phyloP scores from a whole-genome alignment of 1,140 invertebrate species.

The Linepithema humile region DNA sequence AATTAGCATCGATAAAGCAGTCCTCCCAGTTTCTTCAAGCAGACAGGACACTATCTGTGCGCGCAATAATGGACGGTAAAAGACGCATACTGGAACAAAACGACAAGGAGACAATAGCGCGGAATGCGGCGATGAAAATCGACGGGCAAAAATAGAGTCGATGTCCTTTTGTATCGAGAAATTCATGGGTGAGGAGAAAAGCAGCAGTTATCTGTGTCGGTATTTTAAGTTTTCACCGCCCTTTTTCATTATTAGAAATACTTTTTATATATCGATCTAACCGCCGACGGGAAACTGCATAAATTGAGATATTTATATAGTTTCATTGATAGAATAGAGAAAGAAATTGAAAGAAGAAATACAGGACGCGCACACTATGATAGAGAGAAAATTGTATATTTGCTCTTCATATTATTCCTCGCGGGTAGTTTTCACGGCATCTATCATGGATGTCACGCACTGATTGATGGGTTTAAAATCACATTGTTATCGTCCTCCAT shows the following conservation, averaged over 20 bases:
- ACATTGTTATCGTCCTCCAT: conserved; percentile 27
- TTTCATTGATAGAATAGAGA: neutral
- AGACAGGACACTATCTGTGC: conserved; percentile 5
- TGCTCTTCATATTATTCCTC: neutral
- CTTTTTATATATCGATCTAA: neutral
- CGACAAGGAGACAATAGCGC: conserved; percentile 35
- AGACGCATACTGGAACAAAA: conserved; percentile 38
- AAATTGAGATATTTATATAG: neutral
- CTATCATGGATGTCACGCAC: conserved; percentile 7
- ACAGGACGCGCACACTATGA: neutral
- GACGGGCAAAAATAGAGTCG: conserved; percentile 22
- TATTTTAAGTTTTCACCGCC: neutral
- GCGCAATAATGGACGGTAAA: conserved; percentile 31
- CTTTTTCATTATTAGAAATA: neutral
- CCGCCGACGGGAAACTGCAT: neutral
- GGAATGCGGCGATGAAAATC: conserved; percentile 43
- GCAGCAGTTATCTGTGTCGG: neutral
- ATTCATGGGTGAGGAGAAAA: neutral
- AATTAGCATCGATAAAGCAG: conserved; percentile 31
- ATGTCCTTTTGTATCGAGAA: conserved; percentile 25
- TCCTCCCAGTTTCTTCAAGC: conserved; percentile 16
- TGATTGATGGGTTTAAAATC: conserved; percentile 50
- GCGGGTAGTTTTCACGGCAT: conserved; percentile 3
- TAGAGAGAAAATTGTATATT: conserved; percentile 6
- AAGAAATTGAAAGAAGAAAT: neutral